Evolutionary conservation across 2,888 invertebrate species (phyloP).

Genomic region (Junonia oenone): DNA sequence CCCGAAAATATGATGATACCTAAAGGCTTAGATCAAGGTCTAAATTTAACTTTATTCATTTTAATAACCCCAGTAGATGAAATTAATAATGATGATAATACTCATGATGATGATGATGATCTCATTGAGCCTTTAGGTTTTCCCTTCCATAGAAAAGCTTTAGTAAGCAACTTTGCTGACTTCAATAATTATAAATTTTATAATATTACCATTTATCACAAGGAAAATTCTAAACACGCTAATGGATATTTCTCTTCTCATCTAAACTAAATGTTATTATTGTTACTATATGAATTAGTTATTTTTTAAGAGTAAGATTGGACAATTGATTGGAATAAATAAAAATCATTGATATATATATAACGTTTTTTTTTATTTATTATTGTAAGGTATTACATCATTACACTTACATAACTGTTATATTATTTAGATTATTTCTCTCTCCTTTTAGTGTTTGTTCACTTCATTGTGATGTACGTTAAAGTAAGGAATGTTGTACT

Average conservation of each 20-base stretch:
- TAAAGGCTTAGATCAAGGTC: slow-evolving; percentile 51
- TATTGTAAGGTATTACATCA: slow-evolving; percentile 7
- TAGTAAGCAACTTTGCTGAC: slow-evolving; percentile 36
- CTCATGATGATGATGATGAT: slow-evolving; percentile 27
- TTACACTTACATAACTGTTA: slow-evolving; percentile 9
- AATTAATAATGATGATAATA: slow-evolving; percentile 8
- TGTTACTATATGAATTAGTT: not conserved
- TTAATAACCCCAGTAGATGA: slow-evolving; percentile 49
- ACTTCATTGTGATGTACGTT: slow-evolving; percentile 38
- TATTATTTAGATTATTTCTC: slow-evolving; percentile 30
- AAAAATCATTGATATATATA: slow-evolving; percentile 51
- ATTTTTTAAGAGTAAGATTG: not conserved
- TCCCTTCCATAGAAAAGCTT: slow-evolving; percentile 59
- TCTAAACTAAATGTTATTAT: slow-evolving; percentile 39
- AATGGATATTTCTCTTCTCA: slow-evolving; percentile 50
- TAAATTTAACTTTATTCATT: slow-evolving; percentile 60
- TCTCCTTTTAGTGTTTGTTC: slow-evolving; percentile 40
- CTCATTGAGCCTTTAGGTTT: slow-evolving; percentile 54
- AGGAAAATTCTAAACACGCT: slow-evolving; percentile 36
- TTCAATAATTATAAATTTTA: slow-evolving; percentile 57
- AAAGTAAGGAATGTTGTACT: slow-evolving; percentile 43
- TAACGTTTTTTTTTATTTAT: slow-evolving; percentile 20
- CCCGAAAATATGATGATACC: slow-evolving; percentile 61
- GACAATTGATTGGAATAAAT: not conserved
- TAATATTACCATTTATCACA: slow-evolving; percentile 56